Base-by-base conservation (phyloP, 2,888 invertebrate genomes). In the Drosophila peninsularis region DNA sequence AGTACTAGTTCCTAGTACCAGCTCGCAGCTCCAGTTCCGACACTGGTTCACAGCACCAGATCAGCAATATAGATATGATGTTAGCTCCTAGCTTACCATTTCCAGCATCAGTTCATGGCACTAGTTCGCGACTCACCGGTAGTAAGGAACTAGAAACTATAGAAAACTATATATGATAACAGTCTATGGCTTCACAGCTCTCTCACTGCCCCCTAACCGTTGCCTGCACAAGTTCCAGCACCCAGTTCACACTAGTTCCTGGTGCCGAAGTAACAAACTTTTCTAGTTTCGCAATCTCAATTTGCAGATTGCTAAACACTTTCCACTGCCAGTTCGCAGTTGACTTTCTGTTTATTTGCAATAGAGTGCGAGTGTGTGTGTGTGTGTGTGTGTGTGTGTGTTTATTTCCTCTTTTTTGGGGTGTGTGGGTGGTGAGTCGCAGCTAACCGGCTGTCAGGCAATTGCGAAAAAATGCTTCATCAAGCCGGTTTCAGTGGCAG, bases 401-500 rank as follows among this genome's bases (percentile, higher is more conserved):
- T 47, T 21, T 47, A 10, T 30, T 24, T 44, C 24, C 14, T 44
- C 14, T 5, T 17, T 13, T 45, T 10, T 10, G 10, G 5, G 10
- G 27, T n/a, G n/a, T n/a, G n/a, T n/a, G 5, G n/a, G 45, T 0
- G 36, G 36, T 6, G 45, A 0, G 27, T 30, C 2, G 42, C 11
- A 21, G 5, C 36, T 57, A 60, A 50, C 63, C 63, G 57, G 57
- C 61, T 63, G 75, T 56, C 75, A 54, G 53, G 49, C 74, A 60
- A 56, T 69, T 55, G 70, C 24, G 17, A 39, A 56, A 63, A 72
- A 77, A 49, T 68, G 79, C 79, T 74, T 65, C 75, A 78, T 74
- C 84, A 71, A 84, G 84, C 81, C 82, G 88, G 88, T 83, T 87
- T 74, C 84, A 66, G 69, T 75, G 78, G 81, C 84, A 84, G 84